These are phyloP conservation scores for Heliconius charithonia DNA, from an alignment of 2,888 invertebrate genomes.

Conservation along the genomic window DNA sequence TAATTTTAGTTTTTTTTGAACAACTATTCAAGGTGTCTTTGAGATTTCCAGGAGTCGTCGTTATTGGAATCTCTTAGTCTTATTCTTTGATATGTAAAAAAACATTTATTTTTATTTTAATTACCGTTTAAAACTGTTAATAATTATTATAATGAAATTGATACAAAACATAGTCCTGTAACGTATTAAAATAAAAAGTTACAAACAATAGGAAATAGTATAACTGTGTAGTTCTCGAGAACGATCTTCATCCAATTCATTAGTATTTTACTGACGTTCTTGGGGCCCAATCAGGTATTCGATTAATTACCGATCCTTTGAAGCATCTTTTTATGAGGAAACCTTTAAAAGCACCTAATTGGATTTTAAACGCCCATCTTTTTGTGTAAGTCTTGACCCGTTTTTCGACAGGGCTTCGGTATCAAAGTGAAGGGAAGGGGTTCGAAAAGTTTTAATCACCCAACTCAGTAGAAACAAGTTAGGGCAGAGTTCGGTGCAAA, in stretches of 20 bases:
- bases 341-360: slow-evolving; percentile 43
- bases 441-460: slow-evolving; percentile 39
- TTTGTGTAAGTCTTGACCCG: slow-evolving; percentile 43
- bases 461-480: slow-evolving; percentile 39
- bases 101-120: no score
- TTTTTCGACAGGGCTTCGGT: slow-evolving; percentile 39
- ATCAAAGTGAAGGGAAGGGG: slow-evolving; percentile 35
- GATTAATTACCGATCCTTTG: slow-evolving; percentile 37
- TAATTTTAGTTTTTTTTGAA: no score
- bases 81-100: no score
- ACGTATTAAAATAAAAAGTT: not conserved
- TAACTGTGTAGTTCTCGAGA: not conserved
- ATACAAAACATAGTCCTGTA: not conserved
- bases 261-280: slow-evolving; percentile 16
- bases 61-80: no score
- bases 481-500: slow-evolving; percentile 31
- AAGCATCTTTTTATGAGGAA: slow-evolving; percentile 43
- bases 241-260: slow-evolving; percentile 13
- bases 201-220: not conserved
- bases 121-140: no score
- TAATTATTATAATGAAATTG: not conserved
- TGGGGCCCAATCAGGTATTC: slow-evolving; percentile 29
- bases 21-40: not conserved
- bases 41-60: no score
- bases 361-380: slow-evolving; percentile 42